These are phyloP conservation scores for Oxyruncus cristatus DNA, from an alignment of 2,113 vertebrate species.

Conservation along the genomic window DNA sequence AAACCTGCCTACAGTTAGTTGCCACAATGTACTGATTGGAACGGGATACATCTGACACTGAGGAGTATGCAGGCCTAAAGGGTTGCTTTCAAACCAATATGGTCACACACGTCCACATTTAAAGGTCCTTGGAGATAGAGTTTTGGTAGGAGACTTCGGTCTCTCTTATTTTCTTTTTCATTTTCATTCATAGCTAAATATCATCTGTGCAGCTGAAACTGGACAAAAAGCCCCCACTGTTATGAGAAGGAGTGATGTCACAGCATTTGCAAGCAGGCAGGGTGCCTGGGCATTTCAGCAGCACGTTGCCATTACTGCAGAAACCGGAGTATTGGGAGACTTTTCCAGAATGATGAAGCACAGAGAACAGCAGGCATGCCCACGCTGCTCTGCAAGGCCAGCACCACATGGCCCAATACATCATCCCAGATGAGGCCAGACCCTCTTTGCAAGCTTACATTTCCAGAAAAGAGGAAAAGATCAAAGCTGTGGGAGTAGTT, in stretches of 20 bases:
- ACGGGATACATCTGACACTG: background rate
- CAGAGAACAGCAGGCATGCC: background rate
- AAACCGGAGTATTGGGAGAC: background rate
- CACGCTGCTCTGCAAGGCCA: background rate
- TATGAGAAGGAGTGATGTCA: background rate
- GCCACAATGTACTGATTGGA: background rate
- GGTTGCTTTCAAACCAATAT: background rate
- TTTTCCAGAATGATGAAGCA: background rate
- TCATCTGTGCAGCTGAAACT: background rate
- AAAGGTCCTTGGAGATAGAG: background rate
- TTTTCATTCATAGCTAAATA: background rate
- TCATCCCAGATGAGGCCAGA: conserved; percentile 23
- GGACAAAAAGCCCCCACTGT: background rate
- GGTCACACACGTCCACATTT: background rate
- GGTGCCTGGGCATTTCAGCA: background rate
- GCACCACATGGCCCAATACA: conserved; percentile 13
- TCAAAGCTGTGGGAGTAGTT: conserved; percentile 33
- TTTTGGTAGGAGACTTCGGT: background rate
- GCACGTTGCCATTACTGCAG: background rate
- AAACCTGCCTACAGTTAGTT: background rate
- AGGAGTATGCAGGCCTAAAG: background rate
- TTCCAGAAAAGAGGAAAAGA: conserved; percentile 39
- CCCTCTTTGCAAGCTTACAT: background rate
- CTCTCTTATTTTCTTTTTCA: background rate
- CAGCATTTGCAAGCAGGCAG: background rate